Conservation (phyloP, 2,888 invertebrate species). For the Rambutsinella grinnellia region DNA sequence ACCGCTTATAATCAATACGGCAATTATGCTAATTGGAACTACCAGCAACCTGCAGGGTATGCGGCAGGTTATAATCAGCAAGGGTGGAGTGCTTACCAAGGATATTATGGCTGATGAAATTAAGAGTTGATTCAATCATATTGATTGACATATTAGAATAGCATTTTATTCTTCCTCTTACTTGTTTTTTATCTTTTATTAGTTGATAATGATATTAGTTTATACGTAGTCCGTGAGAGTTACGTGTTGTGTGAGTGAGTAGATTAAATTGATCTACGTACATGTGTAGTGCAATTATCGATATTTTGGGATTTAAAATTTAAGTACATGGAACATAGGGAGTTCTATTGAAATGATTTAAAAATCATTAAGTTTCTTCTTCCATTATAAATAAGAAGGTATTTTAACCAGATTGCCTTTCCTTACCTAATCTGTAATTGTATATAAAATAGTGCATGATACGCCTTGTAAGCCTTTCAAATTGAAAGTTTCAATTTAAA, state of each 20-base stretch:
- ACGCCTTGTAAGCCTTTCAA: slow-evolving; percentile 43
- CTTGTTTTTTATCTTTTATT: no score
- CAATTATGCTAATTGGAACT: slow-evolving; percentile 65
- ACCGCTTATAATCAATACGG: slow-evolving; percentile 62
- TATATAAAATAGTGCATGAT: neutral
- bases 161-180: no score
- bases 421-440: neutral
- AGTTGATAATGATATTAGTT: no score
- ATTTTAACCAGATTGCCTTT: neutral
- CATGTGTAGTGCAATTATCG: neutral
- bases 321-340: neutral
- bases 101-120: slow-evolving; percentile 61
- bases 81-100: slow-evolving; percentile 65
- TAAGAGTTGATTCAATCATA: no score
- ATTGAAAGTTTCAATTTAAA: no score
- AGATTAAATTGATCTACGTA: neutral
- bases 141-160: no score
- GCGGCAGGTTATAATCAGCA: slow-evolving; percentile 60
- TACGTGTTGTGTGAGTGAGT: neutral
- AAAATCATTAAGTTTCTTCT: neutral
- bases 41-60: slow-evolving; percentile 62
- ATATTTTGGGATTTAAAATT: neutral
- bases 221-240: neutral
- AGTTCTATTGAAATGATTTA: neutral
- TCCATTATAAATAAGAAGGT: neutral